A percentile compares a stretch with the other conserved stretches of the same genome.
Conservation (phyloP, 2,888 invertebrate genomes). For the Labia minor region DNA sequence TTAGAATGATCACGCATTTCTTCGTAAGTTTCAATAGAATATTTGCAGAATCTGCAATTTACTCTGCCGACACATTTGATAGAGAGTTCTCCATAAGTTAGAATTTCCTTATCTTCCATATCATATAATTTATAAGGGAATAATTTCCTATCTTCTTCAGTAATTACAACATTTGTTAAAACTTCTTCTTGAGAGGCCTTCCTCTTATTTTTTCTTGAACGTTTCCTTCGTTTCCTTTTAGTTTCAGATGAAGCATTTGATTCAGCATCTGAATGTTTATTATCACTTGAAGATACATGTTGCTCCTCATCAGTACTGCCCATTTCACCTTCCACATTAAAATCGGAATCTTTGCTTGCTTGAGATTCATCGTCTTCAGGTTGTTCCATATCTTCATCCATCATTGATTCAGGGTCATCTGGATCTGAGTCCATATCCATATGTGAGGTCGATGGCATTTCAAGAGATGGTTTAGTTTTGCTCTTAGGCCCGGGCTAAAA, state of each 20-base stretch:
- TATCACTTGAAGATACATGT: not conserved
- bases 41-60: not conserved
- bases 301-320: not conserved
- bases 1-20: not conserved
- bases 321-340: not conserved
- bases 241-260: not conserved
- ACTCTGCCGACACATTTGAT: not conserved
- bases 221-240: not conserved
- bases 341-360: not conserved
- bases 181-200: not conserved
- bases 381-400: not conserved
- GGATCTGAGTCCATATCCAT: not conserved
- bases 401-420: not conserved
- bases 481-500: not conserved
- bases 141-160: not conserved
- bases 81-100: not conserved
- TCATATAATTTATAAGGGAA: not conserved
- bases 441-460: not conserved
- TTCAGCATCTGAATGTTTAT: not conserved
- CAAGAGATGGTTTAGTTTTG: not conserved
- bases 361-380: not conserved
- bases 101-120: not conserved
- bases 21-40: slow-evolving; percentile 2
- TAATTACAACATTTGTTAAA: not conserved
- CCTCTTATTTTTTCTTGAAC: not conserved